These are phyloP conservation scores for Menura novaehollandiae DNA, from an alignment of 2,113 vertebrate genomes.

Conservation along the genomic window DNA sequence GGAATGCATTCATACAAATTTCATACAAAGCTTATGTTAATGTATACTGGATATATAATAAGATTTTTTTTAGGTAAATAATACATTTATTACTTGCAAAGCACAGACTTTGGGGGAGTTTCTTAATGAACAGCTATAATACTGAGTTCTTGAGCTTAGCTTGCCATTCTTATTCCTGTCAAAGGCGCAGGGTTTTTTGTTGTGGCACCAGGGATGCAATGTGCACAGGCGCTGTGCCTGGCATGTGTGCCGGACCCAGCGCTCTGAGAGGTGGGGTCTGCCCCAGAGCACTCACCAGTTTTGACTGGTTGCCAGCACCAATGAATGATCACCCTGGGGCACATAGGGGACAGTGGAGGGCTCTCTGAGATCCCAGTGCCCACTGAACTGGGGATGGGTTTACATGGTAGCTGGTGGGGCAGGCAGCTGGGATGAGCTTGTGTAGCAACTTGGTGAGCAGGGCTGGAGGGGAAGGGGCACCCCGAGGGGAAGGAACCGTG, in stretches of 20 bases:
- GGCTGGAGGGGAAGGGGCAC: neutral
- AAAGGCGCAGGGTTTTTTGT: rapidly evolving
- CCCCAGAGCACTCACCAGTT: neutral
- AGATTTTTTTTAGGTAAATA: neutral
- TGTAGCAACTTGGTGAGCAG: neutral
- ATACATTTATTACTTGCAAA: neutral
- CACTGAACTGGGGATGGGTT: neutral
- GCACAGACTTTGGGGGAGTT: neutral
- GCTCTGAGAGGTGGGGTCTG: rapidly evolving
- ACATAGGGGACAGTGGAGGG: rapidly evolving
- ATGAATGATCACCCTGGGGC: neutral
- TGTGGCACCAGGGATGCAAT: neutral
- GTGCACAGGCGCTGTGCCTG: neutral
- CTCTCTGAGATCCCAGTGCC: neutral
- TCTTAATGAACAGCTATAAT: neutral
- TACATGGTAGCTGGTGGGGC: neutral
- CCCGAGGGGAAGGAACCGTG: rapidly evolving
- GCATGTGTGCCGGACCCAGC: neutral
- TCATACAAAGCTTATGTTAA: neutral
- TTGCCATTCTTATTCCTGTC: neutral
- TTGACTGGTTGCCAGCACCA: neutral
- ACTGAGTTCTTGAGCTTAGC: neutral
- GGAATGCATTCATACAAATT: neutral
- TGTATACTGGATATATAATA: neutral
- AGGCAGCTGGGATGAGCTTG: neutral